These are phyloP conservation scores for Galeopsomyia nigrocyanea DNA, from an alignment of 2,888 invertebrate species.

Conservation along the genomic window DNA sequence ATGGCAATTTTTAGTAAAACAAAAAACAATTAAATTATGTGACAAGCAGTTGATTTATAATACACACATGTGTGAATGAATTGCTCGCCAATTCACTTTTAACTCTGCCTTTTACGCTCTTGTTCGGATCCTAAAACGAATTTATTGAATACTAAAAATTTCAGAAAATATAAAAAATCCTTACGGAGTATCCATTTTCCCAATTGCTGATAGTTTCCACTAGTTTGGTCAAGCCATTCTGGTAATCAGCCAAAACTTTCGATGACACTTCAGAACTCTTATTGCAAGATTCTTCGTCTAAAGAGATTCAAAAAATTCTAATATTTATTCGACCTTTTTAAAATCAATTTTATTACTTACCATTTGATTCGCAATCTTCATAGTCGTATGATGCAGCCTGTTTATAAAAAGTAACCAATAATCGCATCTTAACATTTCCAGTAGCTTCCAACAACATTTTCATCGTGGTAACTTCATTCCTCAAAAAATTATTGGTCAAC, in stretches of 20 bases:
- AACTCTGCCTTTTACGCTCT: background rate
- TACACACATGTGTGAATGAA: background rate
- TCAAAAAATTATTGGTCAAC: conserved; percentile 57
- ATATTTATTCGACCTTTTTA: background rate
- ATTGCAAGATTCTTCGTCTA: conserved; percentile 2
- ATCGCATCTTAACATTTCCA: conserved; percentile 53
- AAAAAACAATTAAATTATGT: background rate
- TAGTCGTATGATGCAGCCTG: conserved; percentile 50
- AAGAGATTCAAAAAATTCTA: too few species aligned
- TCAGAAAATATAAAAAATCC: background rate
- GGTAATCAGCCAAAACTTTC: conserved; percentile 49
- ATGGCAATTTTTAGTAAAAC: background rate
- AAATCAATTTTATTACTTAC: conserved; percentile 13
- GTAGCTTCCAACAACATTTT: conserved; percentile 53
- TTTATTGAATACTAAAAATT: too few species aligned
- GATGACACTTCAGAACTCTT: conserved; percentile 22
- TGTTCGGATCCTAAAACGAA: background rate
- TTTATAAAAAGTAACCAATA: conserved; percentile 60
- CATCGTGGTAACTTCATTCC: conserved; percentile 49
- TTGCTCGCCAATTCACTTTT: background rate
- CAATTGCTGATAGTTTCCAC: conserved; percentile 50
- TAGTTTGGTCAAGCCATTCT: conserved; percentile 49
- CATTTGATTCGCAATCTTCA: background rate
- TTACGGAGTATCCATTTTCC: conserved; percentile 45
- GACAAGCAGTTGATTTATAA: too few species aligned